These are phyloP conservation scores for Acromyrmex echinatior DNA, from an alignment of 1,140 invertebrate species.

Conservation along the genomic window DNA sequence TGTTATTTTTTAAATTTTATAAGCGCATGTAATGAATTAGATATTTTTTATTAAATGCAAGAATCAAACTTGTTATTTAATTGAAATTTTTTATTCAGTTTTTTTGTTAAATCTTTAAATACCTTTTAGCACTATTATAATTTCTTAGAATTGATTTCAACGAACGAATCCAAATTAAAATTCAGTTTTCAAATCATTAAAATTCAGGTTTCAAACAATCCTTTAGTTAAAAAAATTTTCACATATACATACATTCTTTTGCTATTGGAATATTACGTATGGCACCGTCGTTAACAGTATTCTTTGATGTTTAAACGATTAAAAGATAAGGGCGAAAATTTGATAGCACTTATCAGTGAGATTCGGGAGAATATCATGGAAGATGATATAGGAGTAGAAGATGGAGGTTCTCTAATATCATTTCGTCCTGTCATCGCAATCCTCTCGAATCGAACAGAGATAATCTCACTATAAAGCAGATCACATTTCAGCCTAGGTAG, in stretches of 20 bases:
- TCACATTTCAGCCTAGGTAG: constrained; percentile 30
- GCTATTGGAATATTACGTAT: background rate
- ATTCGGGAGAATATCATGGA: constrained; percentile 10
- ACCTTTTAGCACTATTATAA: background rate
- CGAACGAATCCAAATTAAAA: background rate
- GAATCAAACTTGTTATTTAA: background rate
- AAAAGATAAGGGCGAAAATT: constrained; percentile 49
- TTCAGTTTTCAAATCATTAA: background rate
- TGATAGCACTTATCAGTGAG: constrained; percentile 12
- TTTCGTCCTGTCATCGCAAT: constrained; percentile 59
- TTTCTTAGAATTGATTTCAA: background rate
- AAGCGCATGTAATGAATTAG: background rate
- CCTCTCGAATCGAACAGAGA: constrained; percentile 58
- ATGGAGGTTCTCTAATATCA: constrained; percentile 55
- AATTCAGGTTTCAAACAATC: background rate
- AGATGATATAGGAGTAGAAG: constrained; percentile 47
- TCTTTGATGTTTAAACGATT: constrained; percentile 1
- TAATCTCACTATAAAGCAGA: constrained; percentile 62
- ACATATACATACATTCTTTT: background rate
- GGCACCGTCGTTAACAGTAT: background rate
- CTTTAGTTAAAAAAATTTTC: background rate
- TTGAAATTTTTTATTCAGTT: background rate
- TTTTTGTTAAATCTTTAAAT: background rate
- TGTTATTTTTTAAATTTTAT: background rate
- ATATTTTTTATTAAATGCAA: background rate